Evolutionary conservation across 2,888 invertebrate species (phyloP).

Genomic region (Synergus laeviventris): DNA sequence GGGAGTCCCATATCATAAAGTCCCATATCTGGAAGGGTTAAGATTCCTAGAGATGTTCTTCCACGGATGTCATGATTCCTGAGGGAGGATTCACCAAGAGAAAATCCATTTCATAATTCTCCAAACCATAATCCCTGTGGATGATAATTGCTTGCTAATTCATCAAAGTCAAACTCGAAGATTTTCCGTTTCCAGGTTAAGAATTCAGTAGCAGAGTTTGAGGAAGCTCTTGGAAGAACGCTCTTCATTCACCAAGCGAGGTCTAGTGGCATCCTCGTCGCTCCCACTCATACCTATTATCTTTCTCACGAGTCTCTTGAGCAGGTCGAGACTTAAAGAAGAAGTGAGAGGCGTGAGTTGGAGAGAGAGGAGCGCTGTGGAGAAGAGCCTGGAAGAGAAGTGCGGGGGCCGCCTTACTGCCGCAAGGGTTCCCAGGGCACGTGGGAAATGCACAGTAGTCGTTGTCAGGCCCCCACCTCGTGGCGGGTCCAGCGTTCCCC

Average conservation of each 20-base stretch:
- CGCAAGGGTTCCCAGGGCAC: conserved; percentile 78
- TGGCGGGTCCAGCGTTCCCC: conserved; percentile 67
- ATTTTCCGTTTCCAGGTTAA: conserved; percentile 35
- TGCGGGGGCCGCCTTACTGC: conserved; percentile 76
- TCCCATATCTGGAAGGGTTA: too few species aligned
- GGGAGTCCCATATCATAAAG: too few species aligned
- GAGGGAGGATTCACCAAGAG: too few species aligned
- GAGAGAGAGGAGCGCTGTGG: conserved; percentile 55
- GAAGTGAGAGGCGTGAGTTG: conserved; percentile 27
- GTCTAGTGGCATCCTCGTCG: conserved; percentile 45
- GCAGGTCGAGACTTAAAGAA: conserved; percentile 47
- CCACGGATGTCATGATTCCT: too few species aligned
- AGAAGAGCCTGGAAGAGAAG: conserved; percentile 56
- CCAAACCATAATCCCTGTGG: neutral
- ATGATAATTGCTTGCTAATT: neutral
- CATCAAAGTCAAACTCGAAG: neutral
- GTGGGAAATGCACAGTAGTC: conserved; percentile 83
- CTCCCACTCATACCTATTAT: conserved; percentile 48
- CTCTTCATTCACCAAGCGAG: conserved; percentile 40
- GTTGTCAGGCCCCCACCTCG: conserved; percentile 74
- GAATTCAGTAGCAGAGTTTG: conserved; percentile 39
- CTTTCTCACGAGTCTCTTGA: conserved; percentile 53
- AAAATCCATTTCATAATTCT: too few species aligned
- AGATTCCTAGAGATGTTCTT: too few species aligned
- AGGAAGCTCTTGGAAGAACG: conserved; percentile 49